A percentile compares a stretch with the other conserved stretches of the same genome.
Evolutionary conservation across 2,888 invertebrate genomes (phyloP).

Genomic region (Drosophila robusta): DNA sequence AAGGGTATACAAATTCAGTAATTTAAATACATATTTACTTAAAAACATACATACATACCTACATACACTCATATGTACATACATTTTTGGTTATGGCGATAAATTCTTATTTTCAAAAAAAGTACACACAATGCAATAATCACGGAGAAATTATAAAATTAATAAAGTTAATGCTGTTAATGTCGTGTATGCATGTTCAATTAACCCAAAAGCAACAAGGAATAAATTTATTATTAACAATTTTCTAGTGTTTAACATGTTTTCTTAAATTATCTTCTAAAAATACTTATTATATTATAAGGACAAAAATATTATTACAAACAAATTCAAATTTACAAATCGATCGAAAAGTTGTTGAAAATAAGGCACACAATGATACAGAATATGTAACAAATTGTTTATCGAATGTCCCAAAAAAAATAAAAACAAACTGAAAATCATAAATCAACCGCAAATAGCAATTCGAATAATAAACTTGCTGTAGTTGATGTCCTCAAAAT

Average conservation of each 20-base stretch:
- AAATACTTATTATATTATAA: constrained; percentile 36
- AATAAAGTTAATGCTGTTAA: constrained; percentile 25
- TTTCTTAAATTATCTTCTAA: constrained; percentile 48
- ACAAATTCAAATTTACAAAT: constrained; percentile 31
- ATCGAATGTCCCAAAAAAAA: constrained; percentile 17
- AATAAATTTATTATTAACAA: constrained; percentile 28
- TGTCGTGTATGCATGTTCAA: constrained; percentile 51
- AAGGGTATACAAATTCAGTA: too few relatives aligned
- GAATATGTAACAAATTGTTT: constrained; percentile 35
- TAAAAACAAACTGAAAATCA: constrained; percentile 2
- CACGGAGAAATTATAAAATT: constrained; percentile 8
- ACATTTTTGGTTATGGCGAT: constrained; percentile 8
- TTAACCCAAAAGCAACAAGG: constrained; percentile 23
- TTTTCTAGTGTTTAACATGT: constrained; percentile 50
- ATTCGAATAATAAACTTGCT: constrained; percentile 49
- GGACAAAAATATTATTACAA: constrained; percentile 19
- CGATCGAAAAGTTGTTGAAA: constrained; percentile 40
- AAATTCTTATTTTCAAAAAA: constrained; percentile 10
- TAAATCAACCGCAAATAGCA: constrained; percentile 16
- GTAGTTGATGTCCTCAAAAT: constrained; percentile 57
- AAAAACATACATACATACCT: constrained; percentile 2
- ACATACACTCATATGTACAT: constrained; percentile 16
- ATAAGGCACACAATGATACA: constrained; percentile 17
- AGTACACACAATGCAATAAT: constrained; percentile 1
- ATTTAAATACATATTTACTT: not conserved